These are phyloP conservation scores for Drosophila pullipes DNA, from an alignment of 2,888 invertebrate genomes.

Conservation along the genomic window DNA sequence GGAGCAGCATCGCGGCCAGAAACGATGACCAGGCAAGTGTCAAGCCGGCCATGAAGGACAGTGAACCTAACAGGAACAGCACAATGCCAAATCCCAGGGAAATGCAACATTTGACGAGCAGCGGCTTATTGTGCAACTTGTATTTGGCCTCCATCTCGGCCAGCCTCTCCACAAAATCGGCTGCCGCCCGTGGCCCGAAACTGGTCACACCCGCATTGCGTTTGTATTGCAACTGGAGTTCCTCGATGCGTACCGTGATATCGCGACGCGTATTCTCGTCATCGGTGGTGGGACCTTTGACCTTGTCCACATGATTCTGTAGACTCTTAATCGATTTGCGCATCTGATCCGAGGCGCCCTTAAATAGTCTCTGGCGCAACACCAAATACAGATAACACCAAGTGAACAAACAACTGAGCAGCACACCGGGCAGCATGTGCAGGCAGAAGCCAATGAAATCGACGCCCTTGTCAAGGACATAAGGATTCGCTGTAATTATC, in stretches of 20 bases:
- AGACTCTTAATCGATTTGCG: constrained; percentile 92
- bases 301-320: constrained; percentile 89
- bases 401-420: constrained; percentile 85
- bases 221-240: constrained; percentile 88
- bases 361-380: constrained; percentile 88
- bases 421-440: constrained; percentile 92
- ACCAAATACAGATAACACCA: constrained; percentile 90
- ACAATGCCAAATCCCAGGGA: constrained; percentile 90
- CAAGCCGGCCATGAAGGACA: constrained; percentile 89
- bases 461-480: constrained; percentile 86
- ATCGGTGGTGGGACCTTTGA: constrained; percentile 91
- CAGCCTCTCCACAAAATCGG: constrained; percentile 88
- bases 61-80: constrained; percentile 92
- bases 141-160: constrained; percentile 89
- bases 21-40: constrained; percentile 95
- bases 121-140: constrained; percentile 90
- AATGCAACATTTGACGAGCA: constrained; percentile 90
- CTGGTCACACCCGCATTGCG: constrained; percentile 73
- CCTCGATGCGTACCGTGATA: constrained; percentile 89
- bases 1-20: constrained; percentile 91
- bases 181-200: constrained; percentile 79
- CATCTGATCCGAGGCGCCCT: constrained; percentile 88
- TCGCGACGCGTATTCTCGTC: constrained; percentile 92
- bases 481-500: constrained; percentile 80
- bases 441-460: constrained; percentile 91